A percentile compares a stretch with the other conserved stretches of the same genome.
phyloP scores from a whole-genome alignment of 2,888 invertebrate genomes.

The Teleogryllus oceanicus region DNA sequence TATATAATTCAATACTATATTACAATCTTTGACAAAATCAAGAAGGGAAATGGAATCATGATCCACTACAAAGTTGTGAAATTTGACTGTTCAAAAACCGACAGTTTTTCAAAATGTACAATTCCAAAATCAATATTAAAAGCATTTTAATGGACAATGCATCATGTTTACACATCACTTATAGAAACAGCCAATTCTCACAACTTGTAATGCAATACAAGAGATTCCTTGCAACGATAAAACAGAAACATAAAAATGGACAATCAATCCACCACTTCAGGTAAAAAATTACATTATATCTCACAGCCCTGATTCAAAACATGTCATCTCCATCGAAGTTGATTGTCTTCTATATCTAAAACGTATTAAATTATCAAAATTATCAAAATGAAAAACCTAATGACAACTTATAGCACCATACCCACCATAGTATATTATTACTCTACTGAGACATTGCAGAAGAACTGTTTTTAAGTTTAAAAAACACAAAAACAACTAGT shows the following conservation, averaged over 20 bases:
- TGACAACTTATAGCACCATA: not conserved
- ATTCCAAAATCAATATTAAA: too few relatives aligned
- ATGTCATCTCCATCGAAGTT: not conserved
- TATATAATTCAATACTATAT: not conserved
- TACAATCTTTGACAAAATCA: not conserved
- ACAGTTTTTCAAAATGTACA: not conserved
- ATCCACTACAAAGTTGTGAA: not conserved
- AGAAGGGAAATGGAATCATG: not conserved
- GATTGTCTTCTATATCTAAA: constrained; percentile 8
- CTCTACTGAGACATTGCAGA: not conserved
- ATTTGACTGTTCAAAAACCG: not conserved
- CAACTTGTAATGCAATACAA: too few relatives aligned
- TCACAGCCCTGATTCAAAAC: constrained; percentile 10
- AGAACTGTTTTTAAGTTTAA: too few relatives aligned
- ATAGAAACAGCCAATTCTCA: too few relatives aligned
- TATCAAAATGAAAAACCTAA: not conserved
- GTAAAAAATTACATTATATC: not conserved
- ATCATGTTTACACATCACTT: too few relatives aligned
- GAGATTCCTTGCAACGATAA: too few relatives aligned
- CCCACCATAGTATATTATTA: constrained; percentile 8
- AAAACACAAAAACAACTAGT: too few relatives aligned
- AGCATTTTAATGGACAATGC: too few relatives aligned
- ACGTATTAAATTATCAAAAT: not conserved
- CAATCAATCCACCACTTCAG: constrained; percentile 7
- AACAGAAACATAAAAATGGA: not conserved